These are phyloP conservation scores for Nipponia nippon DNA, from an alignment of 2,113 vertebrate genomes.

Conservation along the genomic window DNA sequence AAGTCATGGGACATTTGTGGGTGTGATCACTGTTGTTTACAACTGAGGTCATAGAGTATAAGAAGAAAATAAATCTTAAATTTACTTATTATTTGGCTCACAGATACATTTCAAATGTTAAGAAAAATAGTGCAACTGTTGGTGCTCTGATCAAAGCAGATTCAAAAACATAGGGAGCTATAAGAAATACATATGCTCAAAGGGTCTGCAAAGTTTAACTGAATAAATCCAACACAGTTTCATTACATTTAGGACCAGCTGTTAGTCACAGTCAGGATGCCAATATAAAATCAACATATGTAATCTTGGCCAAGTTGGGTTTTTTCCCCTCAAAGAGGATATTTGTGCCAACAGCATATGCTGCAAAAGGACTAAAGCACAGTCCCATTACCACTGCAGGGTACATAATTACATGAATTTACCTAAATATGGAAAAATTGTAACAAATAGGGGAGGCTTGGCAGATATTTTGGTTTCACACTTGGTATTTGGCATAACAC, in stretches of 20 bases:
- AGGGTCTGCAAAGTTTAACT: constrained; percentile 41
- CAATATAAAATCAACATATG: constrained; percentile 60
- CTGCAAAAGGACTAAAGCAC: constrained; percentile 48
- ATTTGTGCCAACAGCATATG: constrained; percentile 66
- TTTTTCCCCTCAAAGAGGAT: constrained; percentile 32
- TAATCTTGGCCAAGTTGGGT: constrained; percentile 42
- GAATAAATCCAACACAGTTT: constrained; percentile 31
- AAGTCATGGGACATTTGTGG: background rate
- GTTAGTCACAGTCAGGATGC: constrained; percentile 54
- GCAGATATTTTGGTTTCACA: constrained; percentile 81
- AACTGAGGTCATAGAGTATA: background rate
- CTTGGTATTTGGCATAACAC: constrained; percentile 78
- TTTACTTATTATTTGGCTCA: background rate
- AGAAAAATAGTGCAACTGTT: background rate
- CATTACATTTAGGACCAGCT: constrained; percentile 49
- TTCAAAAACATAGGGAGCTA: background rate
- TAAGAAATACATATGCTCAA: background rate
- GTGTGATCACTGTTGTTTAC: background rate
- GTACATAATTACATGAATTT: constrained; percentile 77
- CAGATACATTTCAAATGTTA: background rate
- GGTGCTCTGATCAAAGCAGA: background rate
- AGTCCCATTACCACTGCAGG: constrained; percentile 69
- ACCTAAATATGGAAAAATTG: constrained; percentile 83
- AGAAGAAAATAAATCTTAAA: background rate
- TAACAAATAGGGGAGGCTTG: constrained; percentile 80